Conservation (phyloP, 2,888 invertebrate genomes). For the Alsophila aescularia region DNA sequence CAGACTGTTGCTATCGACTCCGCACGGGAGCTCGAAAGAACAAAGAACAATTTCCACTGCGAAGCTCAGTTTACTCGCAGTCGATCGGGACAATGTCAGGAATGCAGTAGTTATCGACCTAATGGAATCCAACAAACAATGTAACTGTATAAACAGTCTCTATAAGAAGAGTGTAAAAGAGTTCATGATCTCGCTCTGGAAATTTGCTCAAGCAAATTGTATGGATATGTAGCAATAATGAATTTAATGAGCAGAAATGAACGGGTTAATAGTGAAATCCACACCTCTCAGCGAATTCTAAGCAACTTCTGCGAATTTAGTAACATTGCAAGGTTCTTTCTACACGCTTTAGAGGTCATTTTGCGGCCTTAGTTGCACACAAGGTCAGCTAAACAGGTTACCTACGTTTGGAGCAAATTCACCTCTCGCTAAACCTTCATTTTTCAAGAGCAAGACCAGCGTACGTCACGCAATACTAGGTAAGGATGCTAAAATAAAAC, state of each 20-base stretch:
- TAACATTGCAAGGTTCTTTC: too few relatives aligned
- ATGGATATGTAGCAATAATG: too few relatives aligned
- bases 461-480: slow-evolving; percentile 3
- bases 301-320: too few relatives aligned
- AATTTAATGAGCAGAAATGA: too few relatives aligned
- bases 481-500: slow-evolving; percentile 6
- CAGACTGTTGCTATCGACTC: neutral
- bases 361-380: neutral
- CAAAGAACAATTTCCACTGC: neutral
- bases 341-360: neutral
- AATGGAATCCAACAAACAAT: neutral
- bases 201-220: too few relatives aligned
- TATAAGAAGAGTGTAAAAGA: too few relatives aligned
- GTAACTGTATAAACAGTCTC: too few relatives aligned
- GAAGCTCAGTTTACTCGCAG: slow-evolving; percentile 1
- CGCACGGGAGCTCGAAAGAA: slow-evolving; percentile 1
- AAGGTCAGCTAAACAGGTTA: neutral
- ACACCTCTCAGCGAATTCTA: too few relatives aligned
- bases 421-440: neutral
- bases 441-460: neutral
- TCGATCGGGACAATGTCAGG: neutral
- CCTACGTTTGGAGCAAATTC: too few relatives aligned
- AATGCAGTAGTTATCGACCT: too few relatives aligned
- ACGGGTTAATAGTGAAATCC: too few relatives aligned
- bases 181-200: too few relatives aligned